Base-by-base conservation (phyloP, 2,888 invertebrate genomes). In the Pilophorus perplexus region DNA sequence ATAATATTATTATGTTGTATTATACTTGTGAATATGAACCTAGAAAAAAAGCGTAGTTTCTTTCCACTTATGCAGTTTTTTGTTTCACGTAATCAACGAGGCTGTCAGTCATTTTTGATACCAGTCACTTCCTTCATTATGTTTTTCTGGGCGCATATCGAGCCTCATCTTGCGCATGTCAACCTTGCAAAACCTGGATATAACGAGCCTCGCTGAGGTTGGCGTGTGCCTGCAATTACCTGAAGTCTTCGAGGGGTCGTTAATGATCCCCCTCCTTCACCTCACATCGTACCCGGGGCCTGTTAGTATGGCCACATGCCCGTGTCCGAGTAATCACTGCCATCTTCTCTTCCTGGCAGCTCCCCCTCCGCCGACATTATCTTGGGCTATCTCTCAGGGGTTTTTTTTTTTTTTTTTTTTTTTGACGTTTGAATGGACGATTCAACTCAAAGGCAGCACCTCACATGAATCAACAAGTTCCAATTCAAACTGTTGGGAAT, bases 241-340 rank as follows among this genome's bases (percentile, higher is more conserved):
- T 25, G n/a, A 12, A 16, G 18, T 55, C 55, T 55, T 40, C 55
- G 38, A 55, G 55, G 55, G 38, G 55, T 55, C 55, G 22, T 52
- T 55, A 55, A 55, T 55, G 55, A 55, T 38, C 37, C 23, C 37
- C 20, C n/a, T n/a, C n/a, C n/a, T n/a, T n/a, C n/a, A n/a, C n/a
- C n/a, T n/a, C n/a, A n/a, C n/a, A n/a, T n/a, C n/a, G n/a, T 22
- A 23, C 37, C 55, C 33, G 33, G 55, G 33, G 62, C 62, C 62
- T 62, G 62, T 62, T 62, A 62, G 46, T 62, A 46, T 62, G 62
- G 33, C 62, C 48, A 62, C 62, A 62, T 28, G 62, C 46, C 62
- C 62, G 62, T 62, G 62, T 62, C 62, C 62, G 28, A 28, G 60
- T 62, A 62, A 62, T 62, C 62, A 62, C 62, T 62, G 62, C 62